A percentile compares a stretch with the other conserved stretches of the same genome.
phyloP scores from a whole-genome alignment of 2,888 invertebrate genomes.

The Anoncus sp. region DNA sequence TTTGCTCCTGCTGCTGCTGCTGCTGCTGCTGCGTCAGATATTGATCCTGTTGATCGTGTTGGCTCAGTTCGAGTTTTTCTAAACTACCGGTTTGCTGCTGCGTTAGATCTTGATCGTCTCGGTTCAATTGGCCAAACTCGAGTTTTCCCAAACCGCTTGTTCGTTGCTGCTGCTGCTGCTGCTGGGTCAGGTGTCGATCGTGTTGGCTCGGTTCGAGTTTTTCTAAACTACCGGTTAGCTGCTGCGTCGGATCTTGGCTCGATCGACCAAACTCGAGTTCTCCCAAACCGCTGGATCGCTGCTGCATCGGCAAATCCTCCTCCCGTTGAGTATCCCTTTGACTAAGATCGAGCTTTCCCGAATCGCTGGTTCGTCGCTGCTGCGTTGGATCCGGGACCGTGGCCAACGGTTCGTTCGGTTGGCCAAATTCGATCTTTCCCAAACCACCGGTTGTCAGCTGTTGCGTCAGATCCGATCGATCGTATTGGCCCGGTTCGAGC shows the following conservation, averaged over 20 bases:
- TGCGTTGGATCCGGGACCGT: too few species aligned
- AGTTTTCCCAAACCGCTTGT: conserved; percentile 4
- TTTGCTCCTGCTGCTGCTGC: too few species aligned
- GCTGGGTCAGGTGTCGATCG: neutral
- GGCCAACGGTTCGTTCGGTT: neutral
- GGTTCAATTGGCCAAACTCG: conserved; percentile 38
- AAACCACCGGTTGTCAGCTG: conserved; percentile 47
- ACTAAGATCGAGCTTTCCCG: conserved; percentile 45
- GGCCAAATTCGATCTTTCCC: conserved; percentile 21
- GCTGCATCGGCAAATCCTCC: conserved; percentile 53
- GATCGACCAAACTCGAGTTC: conserved; percentile 69
- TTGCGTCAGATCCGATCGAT: conserved; percentile 53
- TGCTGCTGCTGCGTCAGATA: conserved; percentile 51
- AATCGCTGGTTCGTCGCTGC: neutral
- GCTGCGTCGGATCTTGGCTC: conserved; percentile 38
- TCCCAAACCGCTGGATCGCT: conserved; percentile 44
- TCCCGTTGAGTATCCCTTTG: conserved; percentile 60
- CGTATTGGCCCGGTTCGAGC: conserved; percentile 68
- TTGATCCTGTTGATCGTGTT: conserved; percentile 60
- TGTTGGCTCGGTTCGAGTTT: conserved; percentile 69
- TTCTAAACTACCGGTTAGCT: conserved; percentile 43
- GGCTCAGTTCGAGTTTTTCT: conserved; percentile 18
- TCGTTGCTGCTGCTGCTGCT: conserved; percentile 48
- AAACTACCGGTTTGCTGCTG: conserved; percentile 51
- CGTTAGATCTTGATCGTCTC: neutral